Percentiles rank a stretch among this genome's conserved stretches.
Evolutionary conservation across 1,140 invertebrate species (phyloP).

Genomic region (Galleria mellonella): DNA sequence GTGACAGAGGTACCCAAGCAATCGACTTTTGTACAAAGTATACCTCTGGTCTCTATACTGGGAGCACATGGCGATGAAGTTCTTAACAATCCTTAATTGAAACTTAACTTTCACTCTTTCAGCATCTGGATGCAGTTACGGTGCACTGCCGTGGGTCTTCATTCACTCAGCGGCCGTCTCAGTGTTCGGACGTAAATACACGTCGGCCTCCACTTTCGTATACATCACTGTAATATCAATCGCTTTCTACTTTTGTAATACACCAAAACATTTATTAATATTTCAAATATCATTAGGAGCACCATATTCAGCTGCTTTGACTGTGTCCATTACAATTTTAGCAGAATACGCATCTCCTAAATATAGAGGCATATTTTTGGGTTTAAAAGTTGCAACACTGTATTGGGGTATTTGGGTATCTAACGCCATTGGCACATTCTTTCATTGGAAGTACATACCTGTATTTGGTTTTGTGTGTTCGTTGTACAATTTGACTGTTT

Average conservation of each 20-base stretch:
- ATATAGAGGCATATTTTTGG: slow-evolving; percentile 29
- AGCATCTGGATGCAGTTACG: neutral
- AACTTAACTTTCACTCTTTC: too few species aligned
- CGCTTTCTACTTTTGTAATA: neutral
- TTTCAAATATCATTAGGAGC: neutral
- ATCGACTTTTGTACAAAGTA: too few species aligned
- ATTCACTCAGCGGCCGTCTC: neutral
- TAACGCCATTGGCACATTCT: slow-evolving; percentile 35
- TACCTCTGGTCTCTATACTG: too few species aligned
- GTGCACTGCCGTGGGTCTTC: neutral
- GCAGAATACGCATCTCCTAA: slow-evolving; percentile 26
- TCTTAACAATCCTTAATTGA: too few species aligned
- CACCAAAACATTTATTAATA: neutral
- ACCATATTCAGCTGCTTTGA: slow-evolving; percentile 16
- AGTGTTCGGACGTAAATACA: neutral
- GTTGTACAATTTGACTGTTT: slow-evolving; percentile 14
- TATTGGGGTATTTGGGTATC: slow-evolving; percentile 33
- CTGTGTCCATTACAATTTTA: slow-evolving; percentile 20
- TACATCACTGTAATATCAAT: neutral
- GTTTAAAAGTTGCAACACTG: slow-evolving; percentile 27
- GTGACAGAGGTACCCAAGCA: too few species aligned
- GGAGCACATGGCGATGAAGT: too few species aligned
- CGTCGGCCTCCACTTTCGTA: neutral
- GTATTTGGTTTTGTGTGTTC: slow-evolving; percentile 24
- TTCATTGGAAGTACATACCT: slow-evolving; percentile 32